phyloP scores from a whole-genome alignment of 2,797 vertebrate species.

The Danio jaintianensis region DNA sequence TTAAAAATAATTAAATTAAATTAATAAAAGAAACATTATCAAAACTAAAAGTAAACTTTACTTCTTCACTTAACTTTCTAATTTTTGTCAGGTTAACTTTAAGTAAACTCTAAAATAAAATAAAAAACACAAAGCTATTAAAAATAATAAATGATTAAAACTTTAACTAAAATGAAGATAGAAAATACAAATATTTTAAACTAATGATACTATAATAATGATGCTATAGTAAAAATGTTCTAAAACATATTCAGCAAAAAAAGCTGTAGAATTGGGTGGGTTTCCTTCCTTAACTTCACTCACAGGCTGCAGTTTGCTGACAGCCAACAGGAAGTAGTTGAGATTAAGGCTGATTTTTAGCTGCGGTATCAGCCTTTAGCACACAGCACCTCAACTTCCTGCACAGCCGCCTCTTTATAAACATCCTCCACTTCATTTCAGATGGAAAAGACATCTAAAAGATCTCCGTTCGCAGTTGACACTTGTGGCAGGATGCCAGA shows the following conservation, averaged over 20 bases:
- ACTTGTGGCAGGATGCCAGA: slow-evolving; percentile 55
- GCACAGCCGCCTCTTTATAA: slow-evolving; percentile 37
- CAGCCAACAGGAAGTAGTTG: slow-evolving; percentile 60
- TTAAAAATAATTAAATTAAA: too few species aligned
- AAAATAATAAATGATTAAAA: background rate
- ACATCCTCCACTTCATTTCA: slow-evolving; percentile 37
- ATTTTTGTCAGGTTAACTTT: too few species aligned
- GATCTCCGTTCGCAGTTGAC: background rate
- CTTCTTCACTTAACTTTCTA: too few species aligned
- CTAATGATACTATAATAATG: background rate
- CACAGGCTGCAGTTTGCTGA: slow-evolving; percentile 8
- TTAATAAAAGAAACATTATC: too few species aligned
- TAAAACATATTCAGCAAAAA: background rate
- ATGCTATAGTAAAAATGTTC: background rate
- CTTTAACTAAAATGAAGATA: background rate
- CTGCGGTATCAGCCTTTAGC: slow-evolving; percentile 49
- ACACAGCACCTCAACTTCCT: slow-evolving; percentile 53
- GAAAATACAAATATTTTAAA: background rate
- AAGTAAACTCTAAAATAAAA: too few species aligned
- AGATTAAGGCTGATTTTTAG: slow-evolving; percentile 36
- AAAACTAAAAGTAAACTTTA: too few species aligned
- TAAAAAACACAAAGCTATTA: background rate
- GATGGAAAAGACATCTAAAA: slow-evolving; percentile 2
- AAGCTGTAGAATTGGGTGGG: background rate
- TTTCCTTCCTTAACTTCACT: background rate